Base-by-base conservation (phyloP, 2,888 invertebrate species). In the Chironomus riparius region DNA sequence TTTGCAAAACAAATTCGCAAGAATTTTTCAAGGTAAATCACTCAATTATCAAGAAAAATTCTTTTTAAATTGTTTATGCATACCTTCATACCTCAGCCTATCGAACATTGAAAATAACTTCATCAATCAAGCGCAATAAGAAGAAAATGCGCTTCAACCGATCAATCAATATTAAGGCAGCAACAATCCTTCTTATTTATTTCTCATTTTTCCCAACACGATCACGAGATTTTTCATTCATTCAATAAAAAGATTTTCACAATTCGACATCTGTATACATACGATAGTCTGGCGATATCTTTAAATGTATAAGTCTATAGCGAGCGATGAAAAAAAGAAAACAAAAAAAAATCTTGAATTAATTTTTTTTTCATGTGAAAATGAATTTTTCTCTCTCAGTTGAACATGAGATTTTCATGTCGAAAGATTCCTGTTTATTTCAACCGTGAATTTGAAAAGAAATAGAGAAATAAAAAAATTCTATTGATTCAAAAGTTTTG, bases 351-450 rank as follows among this genome's bases (percentile, higher is more conserved):
- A 50, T 71, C 65, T 65, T 65, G 65, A 65, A 65, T 65, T 65
- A 65, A 65, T 10, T 22, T 22, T 65, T 62, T 24, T 56, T 56
- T 56, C 18, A 4, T 56, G 56, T 56, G 56, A 65, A 65, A 24
- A 65, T 65, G 47, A 71, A 71, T 24, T 71, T 71, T 71, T 50
- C 47, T 21, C 56, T 71, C 28, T 71, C 71, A 71, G 71, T 71
- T 28, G 71, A 56, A 50, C 56, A 48, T 28, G 71, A 71, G 47
- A 71, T 71, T 71, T 71, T 50, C 71, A 48, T 56, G 71, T 15
- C 71, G 71, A 50, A 50, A 71, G 71, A 71, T 65, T 65, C 18
- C 21, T 13, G 56, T 28, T 71, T 22, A 71, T 48, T 50, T 71
- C 22, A 68, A 47, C 70, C 70, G 70, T 48, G 70, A 70, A 69